These are phyloP conservation scores for Calyptomena viridis DNA, from an alignment of 2,113 vertebrate genomes.

Conservation along the genomic window DNA sequence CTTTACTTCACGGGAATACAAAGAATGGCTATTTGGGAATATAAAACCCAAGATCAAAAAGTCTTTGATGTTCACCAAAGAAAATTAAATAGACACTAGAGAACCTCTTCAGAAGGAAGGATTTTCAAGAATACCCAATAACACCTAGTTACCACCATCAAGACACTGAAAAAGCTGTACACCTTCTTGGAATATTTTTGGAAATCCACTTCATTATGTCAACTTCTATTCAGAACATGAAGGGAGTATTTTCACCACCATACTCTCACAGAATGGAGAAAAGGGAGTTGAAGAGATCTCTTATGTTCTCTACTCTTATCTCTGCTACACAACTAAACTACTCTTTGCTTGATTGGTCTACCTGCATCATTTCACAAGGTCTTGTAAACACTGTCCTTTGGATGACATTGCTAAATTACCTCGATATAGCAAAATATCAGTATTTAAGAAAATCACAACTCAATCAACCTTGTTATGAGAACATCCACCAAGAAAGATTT, in stretches of 20 bases:
- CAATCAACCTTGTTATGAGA: neutral
- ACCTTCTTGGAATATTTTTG: constrained; percentile 1
- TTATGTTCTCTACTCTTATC: accelerated
- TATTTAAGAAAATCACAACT: neutral
- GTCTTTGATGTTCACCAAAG: neutral
- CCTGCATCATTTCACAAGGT: neutral
- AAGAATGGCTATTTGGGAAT: neutral
- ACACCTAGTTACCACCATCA: neutral
- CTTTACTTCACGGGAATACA: neutral
- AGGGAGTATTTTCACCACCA: neutral
- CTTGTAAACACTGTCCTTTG: neutral
- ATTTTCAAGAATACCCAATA: neutral
- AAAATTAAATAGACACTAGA: neutral
- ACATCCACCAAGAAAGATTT: neutral
- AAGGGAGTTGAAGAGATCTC: neutral
- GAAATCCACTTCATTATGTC: constrained; percentile 7
- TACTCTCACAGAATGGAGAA: neutral
- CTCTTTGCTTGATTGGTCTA: neutral
- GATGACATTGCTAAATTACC: neutral
- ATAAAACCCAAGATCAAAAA: neutral
- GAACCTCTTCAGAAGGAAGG: neutral
- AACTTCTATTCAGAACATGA: neutral
- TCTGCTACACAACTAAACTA: neutral
- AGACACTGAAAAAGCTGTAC: neutral
- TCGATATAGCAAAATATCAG: neutral